These are phyloP conservation scores for Halichoeres trimaculatus DNA, from an alignment of 2,113 vertebrate species.

Conservation along the genomic window DNA sequence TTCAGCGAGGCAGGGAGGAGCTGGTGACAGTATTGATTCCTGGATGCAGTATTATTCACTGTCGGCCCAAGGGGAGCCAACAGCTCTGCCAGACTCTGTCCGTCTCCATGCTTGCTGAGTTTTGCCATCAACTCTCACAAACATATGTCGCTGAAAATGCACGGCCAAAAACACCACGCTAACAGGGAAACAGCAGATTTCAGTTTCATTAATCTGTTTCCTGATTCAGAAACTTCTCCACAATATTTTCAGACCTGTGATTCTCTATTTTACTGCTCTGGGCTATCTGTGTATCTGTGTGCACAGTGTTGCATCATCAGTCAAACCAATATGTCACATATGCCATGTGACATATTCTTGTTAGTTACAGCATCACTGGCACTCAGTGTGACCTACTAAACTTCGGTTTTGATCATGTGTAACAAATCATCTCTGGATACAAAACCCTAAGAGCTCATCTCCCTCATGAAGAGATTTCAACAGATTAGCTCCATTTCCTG, in stretches of 20 bases:
- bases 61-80: too few relatives aligned
- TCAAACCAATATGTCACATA: constrained; percentile 18
- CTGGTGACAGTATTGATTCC: too few relatives aligned
- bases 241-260: not conserved
- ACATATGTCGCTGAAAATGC: too few relatives aligned
- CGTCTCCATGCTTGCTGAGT: too few relatives aligned
- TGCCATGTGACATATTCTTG: constrained; percentile 11
- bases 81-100: too few relatives aligned
- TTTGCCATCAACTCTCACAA: too few relatives aligned
- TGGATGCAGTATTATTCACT: too few relatives aligned
- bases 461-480: constrained; percentile 25
- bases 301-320: not conserved
- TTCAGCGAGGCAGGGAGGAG: too few relatives aligned
- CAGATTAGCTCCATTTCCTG: constrained; percentile 49
- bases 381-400: too few relatives aligned
- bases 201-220: constrained; percentile 32
- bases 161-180: too few relatives aligned
- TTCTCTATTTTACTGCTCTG: not conserved
- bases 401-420: too few relatives aligned
- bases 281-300: not conserved
- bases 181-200: not conserved
- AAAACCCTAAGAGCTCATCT: constrained; percentile 33
- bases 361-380: not conserved
- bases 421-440: constrained; percentile 30
- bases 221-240: not conserved